Base-by-base conservation (phyloP, 2,113 vertebrate species). In the Pao palembangensis region DNA sequence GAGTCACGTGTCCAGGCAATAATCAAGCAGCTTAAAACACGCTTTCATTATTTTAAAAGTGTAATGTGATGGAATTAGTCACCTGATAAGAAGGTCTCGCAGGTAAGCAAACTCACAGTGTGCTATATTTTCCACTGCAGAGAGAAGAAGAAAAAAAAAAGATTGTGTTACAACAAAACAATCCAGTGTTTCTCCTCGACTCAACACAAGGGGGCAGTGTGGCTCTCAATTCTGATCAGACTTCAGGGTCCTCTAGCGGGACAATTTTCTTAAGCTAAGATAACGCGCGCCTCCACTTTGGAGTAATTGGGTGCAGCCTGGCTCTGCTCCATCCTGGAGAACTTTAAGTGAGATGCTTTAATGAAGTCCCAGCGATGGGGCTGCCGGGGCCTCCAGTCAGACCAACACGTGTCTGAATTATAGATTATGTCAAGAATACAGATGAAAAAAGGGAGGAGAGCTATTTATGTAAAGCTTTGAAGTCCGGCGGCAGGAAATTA, bases 41-140 rank as follows among this genome's bases (percentile, higher is more conserved):
- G 6, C 44, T 28, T 7, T 3, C 5, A 6, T 28, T 28, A 28
- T 28, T 28, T 7, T 3, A 28, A 6, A 28, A 28, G 25, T 28
- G 25, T 28, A 44, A 5, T 18, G 3, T 20, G 13, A 34, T 21
- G 17, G 17, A 49, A 16, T n/a, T n/a, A 52, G 78, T 85, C 58
- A 99, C 97, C 97, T 97, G 91, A 99, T 99, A 48, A 99, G 95
- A 66, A 99, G 94, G 84, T 99, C 97, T 71, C 96, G 90, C 89
- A 99, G 90, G 86, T 94, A 95, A 48, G 97, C 94, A 23, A 99
- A 99, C 93, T 99, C 97, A 84, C 97, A 99, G 87, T 99, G 97
- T 69, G 91, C 92, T 34, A 93, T 94, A 69, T 98, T 99, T 89
- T 99, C 97, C 67, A 99, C 96, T 99, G 90, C 11, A 82, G 78